Evolutionary conservation across 2,888 invertebrate genomes (phyloP), one percentile per base, ranked within the genome.

Genomic region (Eubasilissa splendida): DNA sequence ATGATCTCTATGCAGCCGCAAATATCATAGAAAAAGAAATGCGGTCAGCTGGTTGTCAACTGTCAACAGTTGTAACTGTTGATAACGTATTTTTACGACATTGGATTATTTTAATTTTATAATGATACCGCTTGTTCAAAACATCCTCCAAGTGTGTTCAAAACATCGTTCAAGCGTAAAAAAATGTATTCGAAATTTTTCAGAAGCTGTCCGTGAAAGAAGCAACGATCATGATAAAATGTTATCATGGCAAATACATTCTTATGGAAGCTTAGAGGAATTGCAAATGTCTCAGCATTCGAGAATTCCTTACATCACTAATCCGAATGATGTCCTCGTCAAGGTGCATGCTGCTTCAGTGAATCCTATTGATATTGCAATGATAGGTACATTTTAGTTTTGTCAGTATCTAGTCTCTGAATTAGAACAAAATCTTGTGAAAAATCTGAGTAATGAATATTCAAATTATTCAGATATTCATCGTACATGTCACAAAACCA

Each of bases 341-440:
- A 92, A 94, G 88, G 95, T 99, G 56, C 90, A 92, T 85, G 94
- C 97, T 56, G 92, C 97, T n/a, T 95, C 97, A 75, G 91, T 99
- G 22, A 99, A 99, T 90, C 97, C 98, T 0, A 94, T 99, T 79
- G 99, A 99, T 89, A 88, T 95, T 8, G 92, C 93, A 81, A 97
- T 98, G 96, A 90, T 94, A 85, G 87, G 31, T 12, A 63, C 2
- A 33, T 12, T 10, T 2, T 63, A 53, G 1, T 42, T 42, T 42
- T 42, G 4, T 42, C 42, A 5, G 42, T 42, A 42, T 7, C 42
- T 7, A 42, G 42, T 42, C 4, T 42, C 7, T 42, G 42, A 22
- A 22, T 22, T 22, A 22, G 1, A 22, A 22, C 3, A 42, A 42
- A 42, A 42, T 42, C 4, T 2, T 5, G 2, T 7, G 42, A 42